phyloP scores from a whole-genome alignment of 2,797 vertebrate genomes.

The Onychomys leucogaster region DNA sequence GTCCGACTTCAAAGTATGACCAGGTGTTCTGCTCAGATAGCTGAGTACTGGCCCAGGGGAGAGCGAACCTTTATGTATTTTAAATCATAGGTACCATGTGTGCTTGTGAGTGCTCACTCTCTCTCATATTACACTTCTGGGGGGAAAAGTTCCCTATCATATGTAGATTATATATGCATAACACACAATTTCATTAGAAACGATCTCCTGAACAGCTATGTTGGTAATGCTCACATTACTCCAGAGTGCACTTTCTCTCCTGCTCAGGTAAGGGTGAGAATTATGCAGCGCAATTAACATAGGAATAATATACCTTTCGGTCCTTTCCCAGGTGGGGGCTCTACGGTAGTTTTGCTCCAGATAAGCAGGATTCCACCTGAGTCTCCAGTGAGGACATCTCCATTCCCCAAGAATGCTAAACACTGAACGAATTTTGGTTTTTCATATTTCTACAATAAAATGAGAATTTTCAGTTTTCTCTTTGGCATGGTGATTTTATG shows the following conservation, averaged over 20 bases:
- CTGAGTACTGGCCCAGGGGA: not conserved
- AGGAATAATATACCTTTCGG: slow-evolving; percentile 91
- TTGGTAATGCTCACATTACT: not conserved
- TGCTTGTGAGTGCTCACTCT: not conserved
- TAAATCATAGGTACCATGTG: not conserved
- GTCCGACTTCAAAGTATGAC: not conserved
- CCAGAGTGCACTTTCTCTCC: not conserved
- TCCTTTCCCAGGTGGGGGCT: slow-evolving; percentile 94
- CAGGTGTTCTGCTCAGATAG: not conserved
- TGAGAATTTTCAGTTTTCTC: slow-evolving; percentile 66
- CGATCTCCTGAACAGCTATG: not conserved
- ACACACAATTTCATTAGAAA: not conserved
- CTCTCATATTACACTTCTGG: not conserved
- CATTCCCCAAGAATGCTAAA: slow-evolving; percentile 95
- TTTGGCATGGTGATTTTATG: slow-evolving; percentile 20
- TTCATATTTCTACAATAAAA: slow-evolving; percentile 95
- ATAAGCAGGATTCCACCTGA: slow-evolving; percentile 96
- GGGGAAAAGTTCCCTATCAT: not conserved
- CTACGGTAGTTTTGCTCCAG: slow-evolving; percentile 94
- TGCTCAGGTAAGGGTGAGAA: not conserved
- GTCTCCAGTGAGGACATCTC: slow-evolving; percentile 97
- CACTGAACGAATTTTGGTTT: slow-evolving; percentile 99
- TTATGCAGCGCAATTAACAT: too few species aligned
- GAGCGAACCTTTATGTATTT: not conserved
- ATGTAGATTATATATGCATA: not conserved